These are phyloP conservation scores for Myotis planiceps DNA, from an alignment of 2,797 vertebrate genomes.

Conservation along the genomic window DNA sequence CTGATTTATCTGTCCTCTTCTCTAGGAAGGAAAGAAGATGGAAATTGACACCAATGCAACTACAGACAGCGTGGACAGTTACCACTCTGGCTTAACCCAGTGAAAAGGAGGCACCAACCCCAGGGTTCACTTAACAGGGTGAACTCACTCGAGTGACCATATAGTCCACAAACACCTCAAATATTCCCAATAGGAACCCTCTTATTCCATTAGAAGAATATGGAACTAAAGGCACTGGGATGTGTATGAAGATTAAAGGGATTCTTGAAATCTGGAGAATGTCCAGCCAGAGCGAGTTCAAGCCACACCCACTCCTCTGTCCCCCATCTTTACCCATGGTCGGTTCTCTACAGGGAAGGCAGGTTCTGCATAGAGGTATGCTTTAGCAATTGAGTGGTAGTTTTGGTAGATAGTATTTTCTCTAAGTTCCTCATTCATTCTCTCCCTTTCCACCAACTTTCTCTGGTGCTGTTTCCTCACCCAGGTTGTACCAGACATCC, in stretches of 20 bases:
- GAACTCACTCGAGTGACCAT: background rate
- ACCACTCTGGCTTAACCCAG: background rate
- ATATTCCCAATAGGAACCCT: background rate
- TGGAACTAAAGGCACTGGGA: background rate
- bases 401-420: background rate
- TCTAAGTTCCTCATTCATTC: background rate
- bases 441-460: conserved; percentile 4
- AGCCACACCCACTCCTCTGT: background rate
- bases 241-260: background rate
- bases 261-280: background rate
- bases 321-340: background rate
- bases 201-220: background rate
- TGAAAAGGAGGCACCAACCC: background rate
- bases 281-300: background rate
- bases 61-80: background rate
- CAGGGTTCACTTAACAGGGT: background rate
- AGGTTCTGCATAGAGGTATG: background rate
- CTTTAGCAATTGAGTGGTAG: background rate
- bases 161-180: background rate
- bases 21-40: conserved; percentile 87
- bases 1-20: conserved; percentile 98
- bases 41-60: conserved; percentile 40
- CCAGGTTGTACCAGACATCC: conserved; percentile 99
- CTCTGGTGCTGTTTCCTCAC: conserved; percentile 86
- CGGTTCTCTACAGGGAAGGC: background rate